These are phyloP conservation scores for Balanococcus diminutus DNA, from an alignment of 2,888 invertebrate genomes.

Conservation along the genomic window DNA sequence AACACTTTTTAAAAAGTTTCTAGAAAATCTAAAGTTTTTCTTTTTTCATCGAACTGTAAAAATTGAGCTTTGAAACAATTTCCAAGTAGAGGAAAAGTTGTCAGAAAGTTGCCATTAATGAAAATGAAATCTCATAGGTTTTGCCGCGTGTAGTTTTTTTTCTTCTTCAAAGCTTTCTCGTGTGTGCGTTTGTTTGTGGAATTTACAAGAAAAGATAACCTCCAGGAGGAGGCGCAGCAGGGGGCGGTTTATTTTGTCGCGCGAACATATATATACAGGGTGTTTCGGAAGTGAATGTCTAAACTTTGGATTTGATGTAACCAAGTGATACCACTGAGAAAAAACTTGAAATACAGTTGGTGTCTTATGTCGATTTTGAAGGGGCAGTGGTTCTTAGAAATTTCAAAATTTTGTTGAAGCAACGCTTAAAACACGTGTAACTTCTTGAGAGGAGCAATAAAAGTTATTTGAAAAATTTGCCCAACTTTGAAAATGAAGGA, in stretches of 20 bases:
- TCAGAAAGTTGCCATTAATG: slow-evolving; percentile 24
- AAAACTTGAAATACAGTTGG: too few species aligned
- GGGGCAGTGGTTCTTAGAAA: too few species aligned
- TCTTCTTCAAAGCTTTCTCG: too few species aligned
- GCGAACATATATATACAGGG: background rate
- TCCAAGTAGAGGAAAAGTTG: slow-evolving; percentile 20
- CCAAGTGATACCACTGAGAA: too few species aligned
- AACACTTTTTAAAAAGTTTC: slow-evolving; percentile 33
- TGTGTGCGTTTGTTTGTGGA: background rate
- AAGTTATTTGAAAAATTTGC: too few species aligned
- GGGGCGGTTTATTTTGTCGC: background rate
- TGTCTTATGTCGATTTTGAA: too few species aligned
- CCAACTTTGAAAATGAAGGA: too few species aligned
- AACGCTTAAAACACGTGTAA: too few species aligned
- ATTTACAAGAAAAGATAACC: background rate
- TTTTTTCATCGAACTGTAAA: slow-evolving; percentile 49
- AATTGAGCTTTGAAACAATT: slow-evolving; percentile 43
- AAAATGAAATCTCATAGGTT: slow-evolving; percentile 44
- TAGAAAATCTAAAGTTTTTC: slow-evolving; percentile 35
- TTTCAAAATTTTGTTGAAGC: too few species aligned
- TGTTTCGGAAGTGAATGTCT: too few species aligned
- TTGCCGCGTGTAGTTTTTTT: slow-evolving; percentile 2
- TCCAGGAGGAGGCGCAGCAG: background rate
- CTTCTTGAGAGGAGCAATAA: too few species aligned
- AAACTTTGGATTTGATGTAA: too few species aligned